These are phyloP conservation scores for Crypturellus tataupa DNA, from an alignment of 2,797 vertebrate genomes.

Conservation along the genomic window DNA sequence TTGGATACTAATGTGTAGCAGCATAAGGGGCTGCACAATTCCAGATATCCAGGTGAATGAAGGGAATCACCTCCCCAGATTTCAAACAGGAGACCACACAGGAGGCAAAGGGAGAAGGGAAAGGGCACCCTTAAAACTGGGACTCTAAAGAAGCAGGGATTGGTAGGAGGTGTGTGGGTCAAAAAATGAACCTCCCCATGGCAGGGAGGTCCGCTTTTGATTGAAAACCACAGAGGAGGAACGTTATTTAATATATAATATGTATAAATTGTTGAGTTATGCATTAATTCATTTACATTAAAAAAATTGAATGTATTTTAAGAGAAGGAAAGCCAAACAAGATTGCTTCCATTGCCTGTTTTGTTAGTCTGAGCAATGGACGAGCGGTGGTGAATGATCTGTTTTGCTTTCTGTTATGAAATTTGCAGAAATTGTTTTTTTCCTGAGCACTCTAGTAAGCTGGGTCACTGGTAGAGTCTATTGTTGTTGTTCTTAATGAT, in stretches of 20 bases:
- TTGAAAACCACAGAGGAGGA: background rate
- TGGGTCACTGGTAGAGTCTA: background rate
- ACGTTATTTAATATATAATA: constrained; percentile 55
- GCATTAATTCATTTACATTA: constrained; percentile 42
- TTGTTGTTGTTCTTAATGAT: background rate
- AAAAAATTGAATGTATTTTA: constrained; percentile 35
- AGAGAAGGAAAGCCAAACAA: constrained; percentile 14
- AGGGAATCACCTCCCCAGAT: background rate
- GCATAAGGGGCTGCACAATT: background rate
- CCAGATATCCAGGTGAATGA: background rate
- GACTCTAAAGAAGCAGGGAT: background rate
- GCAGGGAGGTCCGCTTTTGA: background rate
- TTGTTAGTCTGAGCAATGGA: background rate
- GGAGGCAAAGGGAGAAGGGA: background rate
- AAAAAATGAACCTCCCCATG: background rate
- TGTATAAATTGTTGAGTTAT: constrained; percentile 37
- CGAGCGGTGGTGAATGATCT: background rate
- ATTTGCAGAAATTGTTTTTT: background rate
- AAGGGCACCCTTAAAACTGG: background rate
- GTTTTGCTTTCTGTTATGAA: background rate
- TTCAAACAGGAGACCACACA: background rate
- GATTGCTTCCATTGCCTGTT: constrained; percentile 5
- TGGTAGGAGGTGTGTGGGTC: background rate
- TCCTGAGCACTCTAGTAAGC: background rate
- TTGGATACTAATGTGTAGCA: background rate